Percentiles rank a stretch among this genome's conserved stretches.
These are phyloP conservation scores for Colius striatus DNA, from an alignment of 2,113 vertebrate genomes.

Conservation along the genomic window DNA sequence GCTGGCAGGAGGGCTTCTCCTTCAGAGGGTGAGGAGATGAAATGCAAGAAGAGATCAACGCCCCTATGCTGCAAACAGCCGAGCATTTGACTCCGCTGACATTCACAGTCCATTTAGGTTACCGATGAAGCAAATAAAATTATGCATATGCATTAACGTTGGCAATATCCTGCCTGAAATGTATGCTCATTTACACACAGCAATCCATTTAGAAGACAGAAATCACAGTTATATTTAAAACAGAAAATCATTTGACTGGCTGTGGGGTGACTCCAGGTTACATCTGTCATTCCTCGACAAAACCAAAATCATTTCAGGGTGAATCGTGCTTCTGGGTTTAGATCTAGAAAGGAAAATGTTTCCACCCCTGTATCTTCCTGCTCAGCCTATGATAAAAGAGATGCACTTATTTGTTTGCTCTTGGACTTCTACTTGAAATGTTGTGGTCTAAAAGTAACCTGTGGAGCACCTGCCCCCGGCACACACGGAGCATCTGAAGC, in stretches of 20 bases:
- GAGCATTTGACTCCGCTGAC: background rate
- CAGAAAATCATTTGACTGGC: background rate
- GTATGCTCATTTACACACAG: conserved; percentile 25
- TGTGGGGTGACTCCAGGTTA: background rate
- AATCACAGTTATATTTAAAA: conserved; percentile 14
- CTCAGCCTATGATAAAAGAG: background rate
- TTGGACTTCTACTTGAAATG: background rate
- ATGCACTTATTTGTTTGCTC: background rate
- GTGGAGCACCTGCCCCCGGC: background rate
- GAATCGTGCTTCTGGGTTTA: background rate
- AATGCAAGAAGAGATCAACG: background rate
- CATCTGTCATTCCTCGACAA: background rate
- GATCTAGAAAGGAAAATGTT: background rate
- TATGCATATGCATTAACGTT: background rate
- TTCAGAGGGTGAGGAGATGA: background rate
- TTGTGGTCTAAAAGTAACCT: background rate
- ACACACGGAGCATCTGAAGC: background rate
- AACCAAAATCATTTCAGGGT: background rate
- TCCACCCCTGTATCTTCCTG: background rate
- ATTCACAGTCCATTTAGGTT: conserved; percentile 51
- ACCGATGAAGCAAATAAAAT: conserved; percentile 19
- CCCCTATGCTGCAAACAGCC: background rate
- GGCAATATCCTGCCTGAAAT: conserved; percentile 17
- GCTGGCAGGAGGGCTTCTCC: background rate
- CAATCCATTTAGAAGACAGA: conserved; percentile 13